Percentiles rank a stretch among this genome's conserved stretches.
Conservation (phyloP, 1,140 invertebrate species). For the Drosophila repletoides region DNA sequence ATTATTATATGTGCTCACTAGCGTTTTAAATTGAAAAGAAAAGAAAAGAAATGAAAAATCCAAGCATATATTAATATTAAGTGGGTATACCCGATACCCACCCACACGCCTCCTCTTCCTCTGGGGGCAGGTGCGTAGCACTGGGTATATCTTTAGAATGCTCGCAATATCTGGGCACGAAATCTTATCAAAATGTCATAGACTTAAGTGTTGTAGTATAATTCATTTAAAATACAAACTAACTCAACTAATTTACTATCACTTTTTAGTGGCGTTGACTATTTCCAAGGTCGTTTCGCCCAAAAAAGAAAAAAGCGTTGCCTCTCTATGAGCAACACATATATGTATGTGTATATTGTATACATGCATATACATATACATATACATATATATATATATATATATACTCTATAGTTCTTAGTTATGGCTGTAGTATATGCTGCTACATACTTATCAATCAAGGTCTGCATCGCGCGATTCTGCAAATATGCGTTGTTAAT, state of each 20-base stretch:
- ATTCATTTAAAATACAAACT: conserved; percentile 52
- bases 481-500: conserved; percentile 56
- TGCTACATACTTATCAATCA: conserved; percentile 56
- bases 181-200: conserved; percentile 68
- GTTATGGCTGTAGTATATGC: conserved; percentile 11
- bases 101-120: neutral
- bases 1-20: too few relatives aligned
- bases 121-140: neutral
- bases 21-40: too few relatives aligned
- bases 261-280: conserved; percentile 30
- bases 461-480: conserved; percentile 67
- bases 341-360: neutral
- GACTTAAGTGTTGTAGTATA: conserved; percentile 61
- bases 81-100: too few relatives aligned
- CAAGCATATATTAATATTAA: too few relatives aligned
- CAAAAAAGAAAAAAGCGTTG: neutral
- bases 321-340: neutral
- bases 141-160: conserved; percentile 11
- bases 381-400: neutral
- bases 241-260: conserved; percentile 64
- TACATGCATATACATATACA: neutral
- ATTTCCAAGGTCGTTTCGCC: conserved; percentile 44
- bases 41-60: too few relatives aligned
- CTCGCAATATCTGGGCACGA: conserved; percentile 22
- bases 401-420: conserved; percentile 3